Evolutionary conservation across 2,888 invertebrate genomes (phyloP).

Genomic region (Oasisia sp.): DNA sequence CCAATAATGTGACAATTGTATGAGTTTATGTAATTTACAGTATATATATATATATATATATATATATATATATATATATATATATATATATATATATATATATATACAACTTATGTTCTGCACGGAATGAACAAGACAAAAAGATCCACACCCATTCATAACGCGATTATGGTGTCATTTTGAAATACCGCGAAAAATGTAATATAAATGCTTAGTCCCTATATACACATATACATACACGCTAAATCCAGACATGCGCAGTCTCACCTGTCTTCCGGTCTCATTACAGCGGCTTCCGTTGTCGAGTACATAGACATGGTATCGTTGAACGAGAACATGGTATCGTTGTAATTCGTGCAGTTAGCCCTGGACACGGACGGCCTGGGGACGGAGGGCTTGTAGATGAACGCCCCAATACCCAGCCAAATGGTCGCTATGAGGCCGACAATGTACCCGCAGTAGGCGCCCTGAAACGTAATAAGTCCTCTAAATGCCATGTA

Average conservation of each 20-base stretch:
- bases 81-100: too few relatives aligned
- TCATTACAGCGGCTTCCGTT: neutral
- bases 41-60: too few relatives aligned
- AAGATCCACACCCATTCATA: too few relatives aligned
- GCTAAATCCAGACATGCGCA: neutral
- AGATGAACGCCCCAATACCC: conserved; percentile 81
- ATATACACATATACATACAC: neutral
- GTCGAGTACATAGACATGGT: neutral
- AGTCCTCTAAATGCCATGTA: neutral
- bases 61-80: too few relatives aligned
- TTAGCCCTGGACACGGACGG: neutral
- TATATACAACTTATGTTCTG: too few relatives aligned
- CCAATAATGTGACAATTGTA: neutral
- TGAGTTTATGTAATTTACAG: neutral
- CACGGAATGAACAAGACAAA: neutral
- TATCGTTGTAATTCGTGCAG: conserved; percentile 19
- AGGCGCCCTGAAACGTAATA: conserved; percentile 72
- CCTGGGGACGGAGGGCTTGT: conserved; percentile 39
- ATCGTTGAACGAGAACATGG: neutral
- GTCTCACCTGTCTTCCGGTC: conserved; percentile 7
- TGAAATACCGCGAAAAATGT: too few relatives aligned
- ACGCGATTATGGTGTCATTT: too few relatives aligned
- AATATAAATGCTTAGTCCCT: neutral
- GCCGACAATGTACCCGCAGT: conserved; percentile 74
- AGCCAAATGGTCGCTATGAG: conserved; percentile 82